phyloP scores from a whole-genome alignment of 2,888 invertebrate species.

The Drosophila fungiperda region DNA sequence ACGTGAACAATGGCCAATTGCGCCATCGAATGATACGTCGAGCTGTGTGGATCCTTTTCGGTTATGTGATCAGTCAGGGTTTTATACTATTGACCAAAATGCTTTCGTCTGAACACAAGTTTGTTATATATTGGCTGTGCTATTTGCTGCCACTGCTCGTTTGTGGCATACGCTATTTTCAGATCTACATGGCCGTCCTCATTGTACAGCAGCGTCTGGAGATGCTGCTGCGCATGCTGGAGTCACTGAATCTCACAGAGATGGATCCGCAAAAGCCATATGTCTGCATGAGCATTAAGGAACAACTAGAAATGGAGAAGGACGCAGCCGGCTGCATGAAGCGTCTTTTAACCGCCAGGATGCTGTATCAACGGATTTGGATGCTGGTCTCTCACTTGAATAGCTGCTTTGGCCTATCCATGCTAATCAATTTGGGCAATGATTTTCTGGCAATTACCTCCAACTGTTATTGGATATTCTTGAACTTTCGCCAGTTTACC shows the following conservation, averaged over 20 bases:
- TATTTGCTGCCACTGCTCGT: conserved; percentile 77
- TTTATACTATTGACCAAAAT: conserved; percentile 66
- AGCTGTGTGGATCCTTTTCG: conserved; percentile 56
- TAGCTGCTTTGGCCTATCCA: conserved; percentile 80
- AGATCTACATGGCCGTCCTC: conserved; percentile 73
- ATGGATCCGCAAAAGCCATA: not conserved
- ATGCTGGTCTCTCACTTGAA: conserved; percentile 75
- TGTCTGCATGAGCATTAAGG: conserved; percentile 26
- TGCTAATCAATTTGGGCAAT: conserved; percentile 82
- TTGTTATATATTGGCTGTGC: conserved; percentile 73
- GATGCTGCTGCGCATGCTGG: conserved; percentile 65
- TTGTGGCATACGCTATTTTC: conserved; percentile 81
- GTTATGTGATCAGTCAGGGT: conserved; percentile 67
- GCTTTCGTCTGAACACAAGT: conserved; percentile 24
- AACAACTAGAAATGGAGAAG: conserved; percentile 19
- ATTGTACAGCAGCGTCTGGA: conserved; percentile 78
- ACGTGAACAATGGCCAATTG: conserved; percentile 64
- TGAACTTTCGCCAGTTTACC: conserved; percentile 74
- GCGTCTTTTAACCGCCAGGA: conserved; percentile 71
- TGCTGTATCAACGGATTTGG: conserved; percentile 83
- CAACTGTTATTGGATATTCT: conserved; percentile 84
- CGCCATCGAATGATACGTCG: conserved; percentile 40
- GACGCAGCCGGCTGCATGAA: conserved; percentile 45
- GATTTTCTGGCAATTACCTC: conserved; percentile 84
- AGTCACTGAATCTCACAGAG: conserved; percentile 51